Conservation (phyloP, 2,888 invertebrate species). For the Actias luna region DNA sequence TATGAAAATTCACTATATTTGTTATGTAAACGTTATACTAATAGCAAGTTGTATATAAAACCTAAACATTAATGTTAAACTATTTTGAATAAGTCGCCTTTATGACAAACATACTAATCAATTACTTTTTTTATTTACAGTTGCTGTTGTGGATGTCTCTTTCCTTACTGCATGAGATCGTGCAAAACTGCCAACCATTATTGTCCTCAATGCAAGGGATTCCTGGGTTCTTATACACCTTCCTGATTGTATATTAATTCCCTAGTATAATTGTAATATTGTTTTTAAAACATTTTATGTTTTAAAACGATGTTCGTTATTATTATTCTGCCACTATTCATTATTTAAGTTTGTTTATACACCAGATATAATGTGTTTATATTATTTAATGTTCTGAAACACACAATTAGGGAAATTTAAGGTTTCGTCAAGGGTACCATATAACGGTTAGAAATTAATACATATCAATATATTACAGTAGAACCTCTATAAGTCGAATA, state of each 20-base stretch:
- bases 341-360: neutral
- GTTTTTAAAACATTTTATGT: constrained; percentile 2
- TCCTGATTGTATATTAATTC: constrained; percentile 48
- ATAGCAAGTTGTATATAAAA: neutral
- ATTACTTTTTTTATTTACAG: constrained; percentile 43
- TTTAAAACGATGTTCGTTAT: neutral
- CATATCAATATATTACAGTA: neutral
- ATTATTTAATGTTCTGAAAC: neutral
- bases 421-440: neutral
- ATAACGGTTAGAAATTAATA: neutral
- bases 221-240: constrained; percentile 64
- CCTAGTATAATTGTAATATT: neutral
- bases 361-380: neutral
- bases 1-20: neutral
- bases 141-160: constrained; percentile 72
- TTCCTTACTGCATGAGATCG: constrained; percentile 76
- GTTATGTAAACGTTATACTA: no score
- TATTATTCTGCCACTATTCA: neutral
- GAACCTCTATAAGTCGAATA: no score
- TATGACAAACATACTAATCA: neutral
- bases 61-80: neutral
- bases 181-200: constrained; percentile 81
- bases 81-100: neutral
- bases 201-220: constrained; percentile 73
- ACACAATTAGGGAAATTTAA: neutral